Conservation (phyloP, 1,140 invertebrate species). For the Trypoxylus dichotomus region DNA sequence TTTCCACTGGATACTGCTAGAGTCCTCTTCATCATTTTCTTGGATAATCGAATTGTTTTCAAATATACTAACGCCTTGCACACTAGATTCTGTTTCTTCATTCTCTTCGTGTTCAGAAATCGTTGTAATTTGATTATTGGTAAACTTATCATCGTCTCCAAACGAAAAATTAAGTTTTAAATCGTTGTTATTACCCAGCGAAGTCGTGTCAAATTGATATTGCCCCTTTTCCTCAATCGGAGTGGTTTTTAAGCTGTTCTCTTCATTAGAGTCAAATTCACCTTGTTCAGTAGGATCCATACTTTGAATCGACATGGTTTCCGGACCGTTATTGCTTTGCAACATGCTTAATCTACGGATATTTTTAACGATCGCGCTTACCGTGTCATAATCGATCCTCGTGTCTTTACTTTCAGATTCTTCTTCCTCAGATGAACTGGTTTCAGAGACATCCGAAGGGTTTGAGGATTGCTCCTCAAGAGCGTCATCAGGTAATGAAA, state of each 20-base stretch:
- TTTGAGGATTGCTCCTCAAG: conserved; percentile 54
- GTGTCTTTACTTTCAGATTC: conserved; percentile 46
- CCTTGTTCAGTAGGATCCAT: conserved; percentile 34
- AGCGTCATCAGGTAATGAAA: conserved; percentile 42
- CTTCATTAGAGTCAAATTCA: conserved; percentile 6
- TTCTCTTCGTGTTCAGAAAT: background rate
- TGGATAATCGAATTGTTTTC: background rate
- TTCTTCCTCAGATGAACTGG: conserved; percentile 55
- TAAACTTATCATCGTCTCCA: background rate
- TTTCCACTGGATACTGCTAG: background rate
- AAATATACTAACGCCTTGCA: background rate
- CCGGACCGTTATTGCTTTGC: conserved; percentile 42
- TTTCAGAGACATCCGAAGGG: conserved; percentile 55
- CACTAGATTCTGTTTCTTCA: background rate
- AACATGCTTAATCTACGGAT: conserved; percentile 47
- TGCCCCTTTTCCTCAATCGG: background rate
- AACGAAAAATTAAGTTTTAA: background rate
- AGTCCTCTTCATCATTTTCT: background rate
- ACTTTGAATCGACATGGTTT: conserved; percentile 42
- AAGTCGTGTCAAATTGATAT: background rate
- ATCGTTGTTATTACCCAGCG: conserved; percentile 26
- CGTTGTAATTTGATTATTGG: background rate
- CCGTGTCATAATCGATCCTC: conserved; percentile 55
- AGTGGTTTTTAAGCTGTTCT: background rate
- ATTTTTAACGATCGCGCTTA: conserved; percentile 59